Conservation (phyloP, 2,888 invertebrate species). For the Priocnemis perturbator region DNA sequence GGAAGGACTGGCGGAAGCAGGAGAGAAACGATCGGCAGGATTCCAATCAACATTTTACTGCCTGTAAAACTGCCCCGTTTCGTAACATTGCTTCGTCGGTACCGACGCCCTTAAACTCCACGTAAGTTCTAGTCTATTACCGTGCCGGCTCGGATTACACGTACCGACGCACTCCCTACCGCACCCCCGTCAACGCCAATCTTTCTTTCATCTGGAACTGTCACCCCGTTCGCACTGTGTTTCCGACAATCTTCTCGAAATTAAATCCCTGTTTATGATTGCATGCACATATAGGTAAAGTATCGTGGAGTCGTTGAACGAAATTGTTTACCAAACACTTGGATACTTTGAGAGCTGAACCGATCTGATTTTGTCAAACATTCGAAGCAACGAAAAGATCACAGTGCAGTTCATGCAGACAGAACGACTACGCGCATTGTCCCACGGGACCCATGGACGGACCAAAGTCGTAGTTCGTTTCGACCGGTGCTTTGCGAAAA, state of each 20-base stretch:
- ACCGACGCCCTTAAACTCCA: conserved; percentile 60
- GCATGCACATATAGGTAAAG: too few species aligned
- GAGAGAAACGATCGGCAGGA: conserved; percentile 60
- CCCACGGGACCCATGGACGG: conserved; percentile 41
- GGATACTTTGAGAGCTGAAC: too few species aligned
- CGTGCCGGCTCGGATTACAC: conserved; percentile 50
- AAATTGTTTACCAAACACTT: too few species aligned
- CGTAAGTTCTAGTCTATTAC: conserved; percentile 63
- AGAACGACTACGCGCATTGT: neutral
- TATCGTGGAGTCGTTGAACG: too few species aligned
- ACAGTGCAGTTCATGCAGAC: too few species aligned
- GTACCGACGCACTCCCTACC: conserved; percentile 12
- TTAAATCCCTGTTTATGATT: neutral
- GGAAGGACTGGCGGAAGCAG: conserved; percentile 34
- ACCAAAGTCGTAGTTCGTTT: conserved; percentile 33
- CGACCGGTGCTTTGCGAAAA: conserved; percentile 27
- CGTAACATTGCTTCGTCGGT: conserved; percentile 62
- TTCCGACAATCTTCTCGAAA: conserved; percentile 4
- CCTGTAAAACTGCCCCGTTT: conserved; percentile 69
- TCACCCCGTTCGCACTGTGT: conserved; percentile 38
- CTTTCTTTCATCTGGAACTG: conserved; percentile 21
- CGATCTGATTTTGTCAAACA: too few species aligned
- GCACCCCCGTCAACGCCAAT: conserved; percentile 1
- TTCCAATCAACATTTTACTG: conserved; percentile 72
- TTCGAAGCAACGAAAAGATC: too few species aligned